Conservation (phyloP, 2,888 invertebrate genomes). For the Heteropelma amictum region DNA sequence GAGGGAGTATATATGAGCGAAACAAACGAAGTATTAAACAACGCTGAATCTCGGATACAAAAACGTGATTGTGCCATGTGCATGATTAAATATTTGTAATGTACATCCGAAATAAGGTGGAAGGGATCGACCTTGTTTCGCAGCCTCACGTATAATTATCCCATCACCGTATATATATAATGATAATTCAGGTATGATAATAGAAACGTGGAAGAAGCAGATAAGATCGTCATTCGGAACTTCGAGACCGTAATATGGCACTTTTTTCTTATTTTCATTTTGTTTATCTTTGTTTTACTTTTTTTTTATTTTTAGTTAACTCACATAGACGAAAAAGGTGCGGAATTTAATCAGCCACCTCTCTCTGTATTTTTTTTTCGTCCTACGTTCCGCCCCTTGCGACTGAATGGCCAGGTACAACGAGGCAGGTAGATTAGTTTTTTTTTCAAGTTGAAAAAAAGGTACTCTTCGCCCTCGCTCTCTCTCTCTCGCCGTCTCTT, state of each 20-base stretch:
- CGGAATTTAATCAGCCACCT: slow-evolving; percentile 8
- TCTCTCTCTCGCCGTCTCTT: not conserved
- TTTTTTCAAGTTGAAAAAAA: slow-evolving; percentile 46
- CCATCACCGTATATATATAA: slow-evolving; percentile 42
- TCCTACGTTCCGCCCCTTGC: not conserved
- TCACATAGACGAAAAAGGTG: not conserved
- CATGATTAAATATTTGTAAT: not conserved
- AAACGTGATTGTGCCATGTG: not conserved
- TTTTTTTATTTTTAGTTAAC: not conserved
- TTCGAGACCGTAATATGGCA: not conserved
- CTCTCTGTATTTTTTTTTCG: not conserved
- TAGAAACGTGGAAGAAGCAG: not conserved
- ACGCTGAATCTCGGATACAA: not conserved
- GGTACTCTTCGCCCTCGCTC: slow-evolving; percentile 1
- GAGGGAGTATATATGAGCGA: slow-evolving; percentile 19
- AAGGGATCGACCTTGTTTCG: slow-evolving; percentile 35
- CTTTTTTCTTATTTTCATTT: slow-evolving; percentile 2
- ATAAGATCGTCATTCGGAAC: not conserved
- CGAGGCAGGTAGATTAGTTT: slow-evolving; percentile 59
- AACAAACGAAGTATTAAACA: not conserved
- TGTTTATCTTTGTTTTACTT: slow-evolving; percentile 2
- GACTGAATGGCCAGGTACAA: not conserved
- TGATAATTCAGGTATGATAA: slow-evolving; percentile 12
- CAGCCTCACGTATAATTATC: slow-evolving; percentile 17
- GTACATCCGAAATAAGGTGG: not conserved